A percentile compares a stretch with the other conserved stretches of the same genome.
Evolutionary conservation across 2,113 vertebrate genomes (phyloP).

Genomic region (Carassius auratus): DNA sequence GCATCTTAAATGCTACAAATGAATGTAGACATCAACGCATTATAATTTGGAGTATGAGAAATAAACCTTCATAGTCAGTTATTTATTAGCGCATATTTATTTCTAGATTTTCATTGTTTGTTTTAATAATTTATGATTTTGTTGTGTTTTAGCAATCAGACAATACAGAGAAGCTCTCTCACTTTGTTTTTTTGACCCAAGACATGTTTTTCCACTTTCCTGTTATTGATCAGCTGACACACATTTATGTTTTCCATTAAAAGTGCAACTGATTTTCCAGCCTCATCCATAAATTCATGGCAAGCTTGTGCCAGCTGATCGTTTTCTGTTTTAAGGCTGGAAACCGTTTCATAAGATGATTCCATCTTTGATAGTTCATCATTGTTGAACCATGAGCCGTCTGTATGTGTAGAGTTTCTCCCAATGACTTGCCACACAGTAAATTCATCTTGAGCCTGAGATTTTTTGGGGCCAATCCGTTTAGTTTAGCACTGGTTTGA

Average conservation of each 20-base stretch:
- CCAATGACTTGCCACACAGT: not conserved
- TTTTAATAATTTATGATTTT: conserved; percentile 55
- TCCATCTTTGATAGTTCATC: conserved; percentile 22
- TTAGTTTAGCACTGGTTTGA: conserved; percentile 5
- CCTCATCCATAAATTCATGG: conserved; percentile 68
- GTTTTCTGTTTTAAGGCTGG: conserved; percentile 10
- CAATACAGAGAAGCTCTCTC: conserved; percentile 6
- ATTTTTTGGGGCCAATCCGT: not conserved
- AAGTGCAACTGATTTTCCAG: conserved; percentile 73
- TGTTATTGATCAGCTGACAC: conserved; percentile 77
- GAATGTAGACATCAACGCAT: not conserved
- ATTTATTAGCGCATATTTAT: not conserved
- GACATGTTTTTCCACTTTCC: conserved; percentile 55
- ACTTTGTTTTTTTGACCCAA: conserved; percentile 59
- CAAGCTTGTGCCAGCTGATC: conserved; percentile 46
- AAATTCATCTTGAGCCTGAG: not conserved
- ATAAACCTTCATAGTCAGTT: not conserved
- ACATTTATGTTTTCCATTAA: conserved; percentile 78
- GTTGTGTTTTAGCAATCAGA: conserved; percentile 47
- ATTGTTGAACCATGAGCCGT: not conserved
- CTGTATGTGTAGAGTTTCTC: not conserved
- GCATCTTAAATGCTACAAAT: not conserved
- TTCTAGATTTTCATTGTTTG: not conserved
- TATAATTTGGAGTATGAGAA: not conserved
- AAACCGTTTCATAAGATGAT: not conserved